Evolutionary conservation across 1,140 invertebrate species (phyloP), one percentile per base, ranked within the genome.

Genomic region (Yoshiicerus persimilis): DNA sequence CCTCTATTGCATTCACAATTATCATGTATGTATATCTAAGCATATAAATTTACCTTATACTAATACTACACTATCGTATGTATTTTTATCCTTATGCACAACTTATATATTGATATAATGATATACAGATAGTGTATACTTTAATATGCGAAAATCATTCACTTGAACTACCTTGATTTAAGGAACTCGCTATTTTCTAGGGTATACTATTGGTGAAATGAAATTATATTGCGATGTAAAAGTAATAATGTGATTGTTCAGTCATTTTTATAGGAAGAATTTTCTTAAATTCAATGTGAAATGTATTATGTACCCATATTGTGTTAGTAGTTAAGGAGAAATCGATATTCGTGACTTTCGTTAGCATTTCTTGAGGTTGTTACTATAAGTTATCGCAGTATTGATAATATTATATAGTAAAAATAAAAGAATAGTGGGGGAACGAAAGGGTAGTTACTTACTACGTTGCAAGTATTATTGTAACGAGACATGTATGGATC

Each of bases 261-360:
- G 25, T 16, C 23, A 32, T 11, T 70, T 70, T 30, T 27, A 16
- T 70, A 70, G 25, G 66, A n/a, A 25, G 23, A 70, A 70, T 70
- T 30, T 25, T n/a, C 23, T 70, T n/a, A 30, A 30, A 16, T 64
- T 25, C 0, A 25, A 64, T 23, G 25, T 70, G 75, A 13, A 38
- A n/a, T 36, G 75, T 36, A 80, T 32, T 36, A 2, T 34, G 70
- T n/a, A n/a, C n/a, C n/a, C n/a, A n/a, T n/a, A n/a, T n/a, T n/a
- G 5, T 30, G 30, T 20, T 77, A 77, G n/a, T 80, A 80, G 16
- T 36, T 36, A 38, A n/a, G 75, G n/a, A 11, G 75, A 80, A 80
- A 80, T 80, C 75, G 75, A 80, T 80, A 11, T 4, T 80, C 75
- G 75, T 80, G 75, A 80, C 75, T 80, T 38, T 80, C 75, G 32